These are phyloP conservation scores for Staurois parvus DNA, from an alignment of 2,797 vertebrate genomes.

Conservation along the genomic window DNA sequence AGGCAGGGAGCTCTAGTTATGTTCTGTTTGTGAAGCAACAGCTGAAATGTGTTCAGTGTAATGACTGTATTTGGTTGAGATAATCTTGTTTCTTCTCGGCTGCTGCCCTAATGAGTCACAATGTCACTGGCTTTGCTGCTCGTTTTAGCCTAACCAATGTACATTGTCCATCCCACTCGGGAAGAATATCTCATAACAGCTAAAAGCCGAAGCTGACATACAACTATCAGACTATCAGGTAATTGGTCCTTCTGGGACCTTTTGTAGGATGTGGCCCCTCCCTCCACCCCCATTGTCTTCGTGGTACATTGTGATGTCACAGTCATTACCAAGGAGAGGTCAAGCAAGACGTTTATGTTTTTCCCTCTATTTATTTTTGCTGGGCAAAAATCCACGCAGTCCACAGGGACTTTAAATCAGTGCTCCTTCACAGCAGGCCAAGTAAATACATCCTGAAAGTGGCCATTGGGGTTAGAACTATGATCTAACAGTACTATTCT, in stretches of 20 bases:
- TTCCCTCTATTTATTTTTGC: slow-evolving; percentile 43
- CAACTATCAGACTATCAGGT: slow-evolving; percentile 47
- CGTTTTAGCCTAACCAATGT: slow-evolving; percentile 1
- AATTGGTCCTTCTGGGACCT: slow-evolving; percentile 57
- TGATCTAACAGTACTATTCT: background rate
- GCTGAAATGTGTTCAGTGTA: slow-evolving; percentile 36
- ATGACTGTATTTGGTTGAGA: slow-evolving; percentile 33
- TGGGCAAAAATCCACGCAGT: slow-evolving; percentile 45
- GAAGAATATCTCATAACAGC: slow-evolving; percentile 10
- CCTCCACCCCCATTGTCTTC: slow-evolving; percentile 43
- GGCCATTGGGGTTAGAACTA: slow-evolving; percentile 15
- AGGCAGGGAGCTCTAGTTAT: background rate
- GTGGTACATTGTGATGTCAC: slow-evolving; percentile 39
- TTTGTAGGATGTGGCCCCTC: slow-evolving; percentile 22
- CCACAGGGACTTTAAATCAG: slow-evolving; percentile 12
- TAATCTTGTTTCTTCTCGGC: slow-evolving; percentile 33
- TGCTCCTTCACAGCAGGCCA: background rate
- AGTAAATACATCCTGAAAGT: slow-evolving; percentile 27
- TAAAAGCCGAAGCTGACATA: slow-evolving; percentile 9
- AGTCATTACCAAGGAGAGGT: slow-evolving; percentile 46
- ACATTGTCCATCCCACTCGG: slow-evolving; percentile 5
- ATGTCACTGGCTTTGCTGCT: slow-evolving; percentile 26
- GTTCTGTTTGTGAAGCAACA: slow-evolving; percentile 15
- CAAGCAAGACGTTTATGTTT: slow-evolving; percentile 45
- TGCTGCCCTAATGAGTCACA: slow-evolving; percentile 44